Conservation (phyloP, 2,113 vertebrate genomes). For the Nesogale talazaci region DNA sequence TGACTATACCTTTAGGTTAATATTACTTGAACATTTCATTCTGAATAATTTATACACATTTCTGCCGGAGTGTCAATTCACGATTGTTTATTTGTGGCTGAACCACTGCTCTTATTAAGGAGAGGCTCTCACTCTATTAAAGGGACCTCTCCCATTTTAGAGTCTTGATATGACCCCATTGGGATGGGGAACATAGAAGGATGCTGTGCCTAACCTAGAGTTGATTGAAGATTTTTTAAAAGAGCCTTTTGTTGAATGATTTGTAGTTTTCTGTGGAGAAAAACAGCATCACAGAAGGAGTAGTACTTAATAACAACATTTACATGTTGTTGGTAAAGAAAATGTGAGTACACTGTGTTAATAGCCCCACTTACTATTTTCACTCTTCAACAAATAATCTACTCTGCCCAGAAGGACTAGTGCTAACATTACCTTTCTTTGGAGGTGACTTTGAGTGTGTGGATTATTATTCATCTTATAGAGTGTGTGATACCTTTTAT, state of each 20-base stretch:
- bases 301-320: constrained; percentile 42
- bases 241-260: neutral
- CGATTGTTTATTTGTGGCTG: constrained; percentile 62
- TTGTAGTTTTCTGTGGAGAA: constrained; percentile 54
- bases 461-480: constrained; percentile 23
- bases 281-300: neutral
- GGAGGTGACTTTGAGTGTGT: constrained; percentile 27
- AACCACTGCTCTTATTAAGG: constrained; percentile 5
- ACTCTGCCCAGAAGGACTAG: neutral
- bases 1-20: constrained; percentile 78
- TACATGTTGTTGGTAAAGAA: neutral
- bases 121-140: neutral
- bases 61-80: constrained; percentile 52
- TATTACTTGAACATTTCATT: constrained; percentile 82
- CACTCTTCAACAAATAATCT: constrained; percentile 24
- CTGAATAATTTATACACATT: constrained; percentile 84
- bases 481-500: constrained; percentile 21
- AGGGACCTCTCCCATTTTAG: neutral
- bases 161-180: neutral
- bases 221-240: neutral
- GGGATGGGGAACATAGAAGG: neutral
- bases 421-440: neutral
- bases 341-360: fast-evolving
- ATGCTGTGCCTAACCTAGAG: neutral
- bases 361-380: constrained; percentile 2